These are phyloP conservation scores for Malacosoma neustria DNA, from an alignment of 2,888 invertebrate genomes.

Conservation along the genomic window DNA sequence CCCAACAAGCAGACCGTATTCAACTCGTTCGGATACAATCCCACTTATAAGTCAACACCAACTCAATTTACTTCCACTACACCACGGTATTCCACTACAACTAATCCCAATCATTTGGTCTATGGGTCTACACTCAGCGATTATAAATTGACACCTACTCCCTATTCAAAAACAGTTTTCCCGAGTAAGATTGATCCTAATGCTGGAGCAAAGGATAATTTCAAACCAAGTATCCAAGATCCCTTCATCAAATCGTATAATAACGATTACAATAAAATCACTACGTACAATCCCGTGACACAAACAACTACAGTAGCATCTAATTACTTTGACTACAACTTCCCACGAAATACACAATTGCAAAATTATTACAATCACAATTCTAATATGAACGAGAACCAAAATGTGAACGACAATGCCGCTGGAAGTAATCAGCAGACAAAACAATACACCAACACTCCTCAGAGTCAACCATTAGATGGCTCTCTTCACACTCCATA, in stretches of 20 bases:
- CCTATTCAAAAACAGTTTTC: constrained; percentile 46
- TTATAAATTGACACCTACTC: constrained; percentile 62
- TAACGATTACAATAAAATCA: constrained; percentile 45
- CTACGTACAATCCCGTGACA: constrained; percentile 50
- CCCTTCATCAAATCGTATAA: constrained; percentile 49
- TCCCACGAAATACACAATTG: constrained; percentile 42
- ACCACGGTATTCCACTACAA: constrained; percentile 42
- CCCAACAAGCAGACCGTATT: constrained; percentile 57
- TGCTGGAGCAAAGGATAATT: constrained; percentile 36
- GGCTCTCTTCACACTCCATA: constrained; percentile 25
- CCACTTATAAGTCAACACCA: constrained; percentile 49
- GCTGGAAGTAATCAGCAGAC: constrained; percentile 49
- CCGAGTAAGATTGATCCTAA: constrained; percentile 55
- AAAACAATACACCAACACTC: constrained; percentile 40
- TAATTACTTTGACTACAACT: constrained; percentile 40
- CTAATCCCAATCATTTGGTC: constrained; percentile 41
- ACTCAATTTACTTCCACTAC: constrained; percentile 46
- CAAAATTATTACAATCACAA: constrained; percentile 38
- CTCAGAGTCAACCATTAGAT: constrained; percentile 26
- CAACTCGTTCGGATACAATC: constrained; percentile 52
- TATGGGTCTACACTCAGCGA: constrained; percentile 45
- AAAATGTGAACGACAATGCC: constrained; percentile 45
- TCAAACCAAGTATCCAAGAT: constrained; percentile 66
- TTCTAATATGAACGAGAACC: constrained; percentile 38
- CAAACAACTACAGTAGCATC: constrained; percentile 41